Evolutionary conservation across 2,113 vertebrate species (phyloP).

Genomic region (Sturnira hondurensis): DNA sequence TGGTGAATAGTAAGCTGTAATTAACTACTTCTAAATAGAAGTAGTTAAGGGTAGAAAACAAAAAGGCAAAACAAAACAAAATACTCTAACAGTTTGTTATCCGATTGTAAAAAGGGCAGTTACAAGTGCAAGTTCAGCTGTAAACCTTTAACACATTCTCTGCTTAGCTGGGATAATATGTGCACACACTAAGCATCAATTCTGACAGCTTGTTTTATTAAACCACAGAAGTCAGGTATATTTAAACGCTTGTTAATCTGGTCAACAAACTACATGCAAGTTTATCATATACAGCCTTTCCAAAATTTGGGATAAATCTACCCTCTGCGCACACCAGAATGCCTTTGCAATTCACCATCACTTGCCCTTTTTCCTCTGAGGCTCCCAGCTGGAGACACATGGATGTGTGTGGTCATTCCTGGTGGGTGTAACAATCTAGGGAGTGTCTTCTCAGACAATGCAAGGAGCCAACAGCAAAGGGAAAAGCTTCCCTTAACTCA

Average conservation of each 20-base stretch:
- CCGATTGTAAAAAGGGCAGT: not conserved
- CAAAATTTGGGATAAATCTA: not conserved
- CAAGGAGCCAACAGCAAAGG: slow-evolving; percentile 33
- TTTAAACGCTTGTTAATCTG: not conserved
- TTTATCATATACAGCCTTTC: not conserved
- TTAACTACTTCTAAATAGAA: slow-evolving; percentile 44
- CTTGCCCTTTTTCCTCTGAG: not conserved
- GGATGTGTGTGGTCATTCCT: not conserved
- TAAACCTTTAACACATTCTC: not conserved
- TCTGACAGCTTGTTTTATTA: not conserved
- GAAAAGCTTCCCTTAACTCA: slow-evolving; percentile 64
- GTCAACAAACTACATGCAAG: not conserved
- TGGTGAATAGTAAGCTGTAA: not conserved
- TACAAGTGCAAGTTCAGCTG: not conserved
- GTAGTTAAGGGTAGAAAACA: not conserved
- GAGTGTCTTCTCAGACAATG: slow-evolving; percentile 61
- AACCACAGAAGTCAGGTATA: not conserved
- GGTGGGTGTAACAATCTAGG: slow-evolving; percentile 27
- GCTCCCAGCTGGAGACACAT: not conserved
- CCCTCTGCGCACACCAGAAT: accelerated
- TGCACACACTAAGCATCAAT: not conserved
- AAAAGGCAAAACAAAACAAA: slow-evolving; percentile 15
- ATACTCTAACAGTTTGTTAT: not conserved
- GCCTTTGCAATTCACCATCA: not conserved
- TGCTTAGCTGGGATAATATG: not conserved